phyloP scores from a whole-genome alignment of 2,797 vertebrate genomes.

The Zalophus californianus region DNA sequence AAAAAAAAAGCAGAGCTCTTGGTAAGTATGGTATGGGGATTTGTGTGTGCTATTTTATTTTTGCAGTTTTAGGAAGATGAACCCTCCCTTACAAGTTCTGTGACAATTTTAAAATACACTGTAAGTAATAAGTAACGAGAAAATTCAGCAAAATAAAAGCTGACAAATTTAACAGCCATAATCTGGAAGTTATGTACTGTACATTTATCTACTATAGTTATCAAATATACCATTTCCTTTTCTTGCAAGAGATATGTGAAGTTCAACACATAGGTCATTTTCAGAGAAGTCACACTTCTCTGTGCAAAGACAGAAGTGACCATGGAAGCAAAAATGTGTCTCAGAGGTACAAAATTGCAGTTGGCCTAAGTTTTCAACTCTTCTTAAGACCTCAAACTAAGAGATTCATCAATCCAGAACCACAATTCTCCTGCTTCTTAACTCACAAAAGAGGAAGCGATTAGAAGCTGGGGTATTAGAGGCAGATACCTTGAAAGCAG shows the following conservation, averaged over 20 bases:
- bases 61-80: background rate
- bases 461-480: background rate
- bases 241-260: background rate
- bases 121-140: background rate
- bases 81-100: background rate
- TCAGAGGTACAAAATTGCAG: background rate
- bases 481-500: background rate
- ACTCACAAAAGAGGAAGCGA: background rate
- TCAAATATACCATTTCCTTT: background rate
- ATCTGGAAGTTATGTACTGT: background rate
- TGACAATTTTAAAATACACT: background rate
- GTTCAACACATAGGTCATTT: background rate
- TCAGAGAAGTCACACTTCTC: background rate
- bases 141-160: slow-evolving; percentile 41
- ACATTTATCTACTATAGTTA: background rate
- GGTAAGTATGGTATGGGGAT: background rate
- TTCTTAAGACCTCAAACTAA: background rate
- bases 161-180: background rate
- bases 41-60: background rate
- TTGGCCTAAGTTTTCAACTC: background rate
- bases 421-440: background rate
- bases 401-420: background rate
- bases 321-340: background rate
- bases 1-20: background rate
- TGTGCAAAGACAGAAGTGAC: background rate